A percentile compares a stretch with the other conserved stretches of the same genome.
Evolutionary conservation across 2,113 vertebrate genomes (phyloP).

Genomic region (Tenebrosternarchus preto): DNA sequence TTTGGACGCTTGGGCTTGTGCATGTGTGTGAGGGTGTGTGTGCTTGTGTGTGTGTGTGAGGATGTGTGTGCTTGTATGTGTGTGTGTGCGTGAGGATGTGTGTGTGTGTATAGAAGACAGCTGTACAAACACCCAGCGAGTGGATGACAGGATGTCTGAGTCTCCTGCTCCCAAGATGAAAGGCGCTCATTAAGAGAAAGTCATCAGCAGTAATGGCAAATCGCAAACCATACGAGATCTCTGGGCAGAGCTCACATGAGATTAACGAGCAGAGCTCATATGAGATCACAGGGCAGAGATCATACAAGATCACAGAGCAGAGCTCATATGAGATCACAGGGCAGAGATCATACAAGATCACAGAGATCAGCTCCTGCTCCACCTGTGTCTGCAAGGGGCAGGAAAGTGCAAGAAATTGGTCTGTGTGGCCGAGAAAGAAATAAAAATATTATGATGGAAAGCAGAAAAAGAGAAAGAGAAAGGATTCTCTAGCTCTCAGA

Average conservation of each 20-base stretch:
- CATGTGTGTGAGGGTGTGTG: too few species aligned
- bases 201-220: conserved; percentile 44
- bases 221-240: conserved; percentile 25
- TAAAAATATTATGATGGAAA: not conserved
- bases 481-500: conserved; percentile 44
- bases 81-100: not conserved
- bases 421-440: conserved; percentile 23
- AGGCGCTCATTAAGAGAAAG: conserved; percentile 40
- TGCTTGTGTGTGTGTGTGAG: not conserved
- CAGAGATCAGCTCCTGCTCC: not conserved
- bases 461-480: conserved; percentile 31
- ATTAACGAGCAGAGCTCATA: too few species aligned
- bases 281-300: too few species aligned
- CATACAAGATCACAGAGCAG: too few species aligned
- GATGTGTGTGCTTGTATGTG: not conserved
- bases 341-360: too few species aligned
- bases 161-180: conserved; percentile 37
- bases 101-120: not conserved
- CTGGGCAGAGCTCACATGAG: too few species aligned
- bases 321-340: too few species aligned
- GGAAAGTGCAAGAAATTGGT: not conserved
- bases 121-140: not conserved
- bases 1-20: not conserved
- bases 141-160: conserved; percentile 29
- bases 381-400: not conserved